A percentile compares a stretch with the other conserved stretches of the same genome.
These are phyloP conservation scores for Augiades crinisus DNA, from an alignment of 2,888 invertebrate genomes.

Conservation along the genomic window DNA sequence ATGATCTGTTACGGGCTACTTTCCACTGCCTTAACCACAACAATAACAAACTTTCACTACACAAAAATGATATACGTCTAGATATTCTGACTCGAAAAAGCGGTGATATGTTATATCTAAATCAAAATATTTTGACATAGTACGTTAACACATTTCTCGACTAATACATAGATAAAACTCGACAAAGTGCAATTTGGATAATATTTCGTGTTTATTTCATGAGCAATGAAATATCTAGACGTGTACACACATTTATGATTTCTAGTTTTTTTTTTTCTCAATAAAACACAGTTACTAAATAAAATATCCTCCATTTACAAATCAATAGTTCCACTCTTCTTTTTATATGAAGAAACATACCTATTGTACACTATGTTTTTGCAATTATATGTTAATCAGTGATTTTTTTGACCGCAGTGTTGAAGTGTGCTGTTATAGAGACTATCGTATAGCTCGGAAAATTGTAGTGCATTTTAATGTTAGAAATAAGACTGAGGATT, in stretches of 20 bases:
- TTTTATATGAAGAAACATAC: not conserved
- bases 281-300: not conserved
- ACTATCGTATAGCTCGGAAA: conserved; percentile 26
- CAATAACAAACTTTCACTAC: not conserved
- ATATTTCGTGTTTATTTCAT: too few relatives aligned
- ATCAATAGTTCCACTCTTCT: not conserved
- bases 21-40: too few relatives aligned
- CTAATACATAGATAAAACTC: too few relatives aligned
- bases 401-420: conserved; percentile 3
- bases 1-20: not conserved
- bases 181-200: too few relatives aligned
- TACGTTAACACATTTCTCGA: too few relatives aligned
- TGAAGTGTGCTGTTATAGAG: not conserved
- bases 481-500: conserved; percentile 45
- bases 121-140: too few relatives aligned
- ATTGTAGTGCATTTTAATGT: conserved; percentile 35
- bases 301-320: not conserved
- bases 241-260: too few relatives aligned
- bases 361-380: too few relatives aligned
- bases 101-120: too few relatives aligned
- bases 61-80: not conserved
- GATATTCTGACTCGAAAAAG: too few relatives aligned
- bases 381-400: too few relatives aligned
- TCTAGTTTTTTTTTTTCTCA: not conserved
- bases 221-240: too few relatives aligned